phyloP scores from a whole-genome alignment of 53 echinoderm and acorn worm species.

The Arbacia lixula region DNA sequence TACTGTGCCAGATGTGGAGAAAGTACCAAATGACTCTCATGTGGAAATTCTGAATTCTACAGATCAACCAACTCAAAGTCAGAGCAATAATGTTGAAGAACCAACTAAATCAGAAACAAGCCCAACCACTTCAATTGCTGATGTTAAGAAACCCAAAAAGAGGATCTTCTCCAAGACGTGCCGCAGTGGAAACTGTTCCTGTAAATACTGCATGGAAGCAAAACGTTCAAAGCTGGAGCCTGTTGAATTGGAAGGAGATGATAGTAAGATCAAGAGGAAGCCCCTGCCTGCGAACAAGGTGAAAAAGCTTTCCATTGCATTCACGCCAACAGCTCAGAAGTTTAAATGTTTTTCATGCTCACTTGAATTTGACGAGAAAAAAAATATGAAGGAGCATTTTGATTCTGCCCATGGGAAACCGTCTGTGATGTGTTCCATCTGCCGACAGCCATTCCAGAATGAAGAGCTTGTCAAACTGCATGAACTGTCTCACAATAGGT shows the following conservation, averaged over 20 bases:
- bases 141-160: constrained; percentile 25
- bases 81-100: constrained; percentile 32
- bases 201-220: constrained; percentile 24
- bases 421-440: constrained; percentile 36
- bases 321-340: constrained; percentile 27
- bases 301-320: constrained; percentile 44
- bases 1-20: too few relatives aligned
- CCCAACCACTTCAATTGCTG: neutral
- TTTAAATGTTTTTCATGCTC: constrained; percentile 17
- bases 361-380: constrained; percentile 10
- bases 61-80: constrained; percentile 12
- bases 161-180: constrained; percentile 45
- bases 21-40: too few relatives aligned
- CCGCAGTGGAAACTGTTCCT: constrained; percentile 28
- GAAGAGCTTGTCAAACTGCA: constrained; percentile 33
- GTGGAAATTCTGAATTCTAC: too few relatives aligned
- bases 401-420: constrained; percentile 24
- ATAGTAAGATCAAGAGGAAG: constrained; percentile 31
- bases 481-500: constrained; percentile 35
- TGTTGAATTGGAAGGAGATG: constrained; percentile 4
- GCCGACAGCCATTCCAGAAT: constrained; percentile 25
- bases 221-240: constrained; percentile 16
- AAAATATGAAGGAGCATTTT: constrained; percentile 37
- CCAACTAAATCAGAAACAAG: constrained; percentile 14
- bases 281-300: constrained; percentile 13